Evolutionary conservation across 2,113 vertebrate genomes (phyloP), one percentile per base, ranked within the genome.

Genomic region (Lepidothrix coronata): DNA sequence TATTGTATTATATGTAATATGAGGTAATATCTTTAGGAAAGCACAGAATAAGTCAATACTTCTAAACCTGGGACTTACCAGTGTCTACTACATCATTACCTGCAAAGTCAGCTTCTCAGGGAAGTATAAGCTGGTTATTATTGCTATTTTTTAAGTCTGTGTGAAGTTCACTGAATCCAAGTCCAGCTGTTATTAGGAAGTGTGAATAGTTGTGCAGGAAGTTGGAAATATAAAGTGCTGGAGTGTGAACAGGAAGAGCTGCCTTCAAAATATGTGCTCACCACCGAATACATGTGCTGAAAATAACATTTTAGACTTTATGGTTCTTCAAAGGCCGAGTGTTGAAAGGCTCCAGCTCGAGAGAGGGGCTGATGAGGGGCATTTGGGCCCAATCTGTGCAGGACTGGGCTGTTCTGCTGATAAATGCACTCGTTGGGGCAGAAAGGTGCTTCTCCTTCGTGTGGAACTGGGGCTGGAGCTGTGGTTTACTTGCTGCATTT

Each of bases 161-260:
- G 20, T 83, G 70, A 87, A 68, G 25, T 39, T 93, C 79, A n/a
- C 67, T 37, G 78, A 84, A 43, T 81, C 31, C 43, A 71, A 21
- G 3, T 49, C 73, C 39, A 71, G 51, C 89, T 91, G 86, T 91
- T 92, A 66, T 73, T 93, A 94, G 91, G 88, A 92, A 91, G 94
- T 91, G 91, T 90, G 88, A 95, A 79, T 73, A 51, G 88, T 90
- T 82, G 51, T 14, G 81, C 81, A 93, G 85, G 87, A 91, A 92
- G 78, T 12, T 96, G 94, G 95, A 91, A 91, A 85, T 92, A 55
- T 18, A 55, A 95, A 91, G 41, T 88, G 31, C 86, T 91, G 87
- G 88, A 94, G 84, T 31, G 57, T 83, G 74, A 83, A 83, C 93
- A 92, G 89, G 87, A 93, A 81, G 83, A 46, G 87, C 82, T 92